Evolutionary conservation across 2,113 vertebrate genomes (phyloP).

Genomic region (Malurus alboscapulatus): DNA sequence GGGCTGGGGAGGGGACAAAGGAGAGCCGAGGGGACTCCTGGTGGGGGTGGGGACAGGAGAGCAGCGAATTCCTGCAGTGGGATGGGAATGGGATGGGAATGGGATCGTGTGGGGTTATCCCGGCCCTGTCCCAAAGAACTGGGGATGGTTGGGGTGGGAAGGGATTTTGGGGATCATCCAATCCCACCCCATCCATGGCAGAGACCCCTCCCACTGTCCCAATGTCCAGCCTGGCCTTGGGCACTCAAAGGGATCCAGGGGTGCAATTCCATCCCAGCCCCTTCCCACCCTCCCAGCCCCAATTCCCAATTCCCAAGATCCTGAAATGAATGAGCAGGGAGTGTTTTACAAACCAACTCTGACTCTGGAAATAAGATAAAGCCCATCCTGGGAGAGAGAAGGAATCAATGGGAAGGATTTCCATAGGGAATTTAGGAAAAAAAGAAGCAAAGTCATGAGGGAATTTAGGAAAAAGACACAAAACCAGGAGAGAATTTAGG

Average conservation of each 20-base stretch:
- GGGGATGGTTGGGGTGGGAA: neutral
- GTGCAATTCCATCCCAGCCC: neutral
- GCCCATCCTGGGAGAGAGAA: too few species aligned
- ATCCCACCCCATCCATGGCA: neutral
- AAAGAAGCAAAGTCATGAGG: too few species aligned
- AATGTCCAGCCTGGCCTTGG: neutral
- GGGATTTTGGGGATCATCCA: too few species aligned
- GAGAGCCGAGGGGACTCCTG: neutral
- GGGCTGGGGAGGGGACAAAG: neutral
- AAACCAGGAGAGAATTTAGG: too few species aligned
- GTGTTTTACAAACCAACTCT: too few species aligned
- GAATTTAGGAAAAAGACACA: too few species aligned
- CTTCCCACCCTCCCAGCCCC: too few species aligned
- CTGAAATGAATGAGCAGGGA: too few species aligned
- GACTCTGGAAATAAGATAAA: too few species aligned
- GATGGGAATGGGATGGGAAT: neutral
- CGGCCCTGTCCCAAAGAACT: neutral
- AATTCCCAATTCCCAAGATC: neutral
- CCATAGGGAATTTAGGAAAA: too few species aligned
- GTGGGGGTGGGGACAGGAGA: neutral
- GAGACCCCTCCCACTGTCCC: neutral
- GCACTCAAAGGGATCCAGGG: neutral
- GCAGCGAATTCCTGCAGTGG: fast-evolving
- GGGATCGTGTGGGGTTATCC: neutral
- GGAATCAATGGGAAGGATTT: too few species aligned